A percentile compares a stretch with the other conserved stretches of the same genome.
phyloP scores from a whole-genome alignment of 1,140 invertebrate species.

The Bombus consobrinus region DNA sequence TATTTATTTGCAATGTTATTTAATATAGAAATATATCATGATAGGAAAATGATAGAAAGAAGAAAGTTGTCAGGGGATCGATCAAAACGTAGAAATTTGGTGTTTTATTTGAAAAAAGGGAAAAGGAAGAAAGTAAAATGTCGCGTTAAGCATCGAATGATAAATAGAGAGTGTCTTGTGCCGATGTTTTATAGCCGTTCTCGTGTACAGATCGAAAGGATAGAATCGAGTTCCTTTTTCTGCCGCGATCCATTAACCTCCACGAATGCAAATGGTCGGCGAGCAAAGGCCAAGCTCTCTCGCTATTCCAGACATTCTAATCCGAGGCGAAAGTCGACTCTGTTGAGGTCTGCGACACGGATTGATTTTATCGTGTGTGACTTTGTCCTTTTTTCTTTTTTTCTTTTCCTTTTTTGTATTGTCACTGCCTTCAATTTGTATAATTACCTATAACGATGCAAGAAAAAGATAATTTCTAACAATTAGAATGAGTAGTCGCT shows the following conservation, averaged over 20 bases:
- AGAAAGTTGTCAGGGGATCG: too few relatives aligned
- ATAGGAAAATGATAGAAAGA: too few relatives aligned
- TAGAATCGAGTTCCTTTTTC: constrained; percentile 39
- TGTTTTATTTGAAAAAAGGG: neutral
- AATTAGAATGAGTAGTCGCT: too few relatives aligned
- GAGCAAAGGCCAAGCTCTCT: constrained; percentile 48
- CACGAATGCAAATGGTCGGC: constrained; percentile 38
- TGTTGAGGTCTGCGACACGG: neutral
- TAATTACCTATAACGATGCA: too few relatives aligned
- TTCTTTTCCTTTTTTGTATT: too few relatives aligned
- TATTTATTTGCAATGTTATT: too few relatives aligned
- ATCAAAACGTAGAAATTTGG: too few relatives aligned
- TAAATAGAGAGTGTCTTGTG: neutral
- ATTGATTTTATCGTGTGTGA: neutral
- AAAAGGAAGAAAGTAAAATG: neutral
- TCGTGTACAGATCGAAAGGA: constrained; percentile 24
- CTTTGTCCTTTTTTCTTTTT: too few relatives aligned
- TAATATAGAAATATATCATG: too few relatives aligned
- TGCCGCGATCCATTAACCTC: constrained; percentile 45
- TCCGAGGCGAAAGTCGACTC: constrained; percentile 39
- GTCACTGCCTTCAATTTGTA: too few relatives aligned
- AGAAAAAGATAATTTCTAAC: too few relatives aligned
- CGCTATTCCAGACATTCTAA: constrained; percentile 37
- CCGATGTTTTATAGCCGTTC: neutral
- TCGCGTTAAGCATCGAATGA: neutral